Evolutionary conservation across 2,797 vertebrate species (phyloP), one percentile per base, ranked within the genome.

Genomic region (Menidia menidia): DNA sequence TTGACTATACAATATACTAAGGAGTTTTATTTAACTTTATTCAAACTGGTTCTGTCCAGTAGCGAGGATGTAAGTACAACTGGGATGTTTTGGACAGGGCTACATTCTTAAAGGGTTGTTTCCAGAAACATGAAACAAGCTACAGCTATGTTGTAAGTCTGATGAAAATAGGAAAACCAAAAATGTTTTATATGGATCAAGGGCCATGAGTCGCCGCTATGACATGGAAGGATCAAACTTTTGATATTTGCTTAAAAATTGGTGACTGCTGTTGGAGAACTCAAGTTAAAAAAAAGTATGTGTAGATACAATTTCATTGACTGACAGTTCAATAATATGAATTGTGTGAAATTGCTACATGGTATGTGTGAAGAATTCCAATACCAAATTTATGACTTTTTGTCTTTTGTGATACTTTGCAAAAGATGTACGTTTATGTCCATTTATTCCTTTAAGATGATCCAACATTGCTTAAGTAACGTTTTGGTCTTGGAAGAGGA

Each of bases 1-100:
- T 82, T 80, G 80, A 82, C 73, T 66, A 47, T 59, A 65, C 76
- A 81, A 82, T 67, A 67, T 59, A 61, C 56, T 41, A 51, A 62
- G 13, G 60, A 77, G 71, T 83, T 80, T 48, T 64, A 35, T 25
- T 33, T 33, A 45, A 73, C 73, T 84, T 57, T 73, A 63, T 30
- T 30, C 32, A 59, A 19, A 55, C 35, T 15, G 48, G 44, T 45
- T 59, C 57, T 61, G 71, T 68, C 67, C 73, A 44, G 35, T 14
- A 15, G 19, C 42, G 43, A n/a, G 14, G 16, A 59, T 4, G 15
- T 15, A 19, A 33, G 15, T 62, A 25, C 7, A 6, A 39, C 0
- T 52, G 47, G 25, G 41, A 59, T 35, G 50, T 57, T 68, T 64
- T 6, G 31, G 42, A 70, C 7, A 58, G 41, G 3, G 14, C 1